Base-by-base conservation (phyloP, 2,113 vertebrate species). In the Ammodytes marinus region DNA sequence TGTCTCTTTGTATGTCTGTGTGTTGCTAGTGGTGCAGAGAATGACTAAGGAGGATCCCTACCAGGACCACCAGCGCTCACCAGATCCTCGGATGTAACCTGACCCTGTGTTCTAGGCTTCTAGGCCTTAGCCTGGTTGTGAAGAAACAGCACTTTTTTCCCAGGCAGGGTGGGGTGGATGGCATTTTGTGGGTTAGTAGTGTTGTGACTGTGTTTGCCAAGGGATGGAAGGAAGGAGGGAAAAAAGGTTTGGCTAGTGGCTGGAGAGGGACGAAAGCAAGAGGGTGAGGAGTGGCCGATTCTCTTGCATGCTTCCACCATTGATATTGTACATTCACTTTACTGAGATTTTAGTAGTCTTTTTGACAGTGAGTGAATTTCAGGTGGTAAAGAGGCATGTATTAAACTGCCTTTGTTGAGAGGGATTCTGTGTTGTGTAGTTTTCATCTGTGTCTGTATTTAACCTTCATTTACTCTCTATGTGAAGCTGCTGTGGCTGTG, bases 231-330 rank as follows among this genome's bases (percentile, higher is more conserved):
- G 90, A 90, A 93, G 92, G 84, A 93, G 86, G 87, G 83, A 80
- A 88, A 79, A 86, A 90, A 92, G 90, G 90, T 91, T 92, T 92
- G 83, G 74, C 88, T 91, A 87, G 82, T 83, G 82, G 59, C 91
- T 89, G 84, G 86, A 89, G 66, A 85, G 86, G 72, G 91, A 91
- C 86, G 90, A 78, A 94, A 83, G 79, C 66, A 84, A 83, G 86
- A 93, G 94, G 95, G 94, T 95, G 94, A 95, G 95, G 94, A 94
- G 92, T 78, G 90, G 88, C 83, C 91, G 87, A 89, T 91, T 91
- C 70, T 75, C 76, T 89, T 94, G 93, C 93, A 95, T 95, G 93
- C 87, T 94, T 94, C 82, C 90, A 92, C 85, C 87, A 82, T 86
- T 84, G 63, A 68, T 88, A 64, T 89, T 86, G 78, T 87, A 55